Evolutionary conservation across 30 jellyfish, hydroid and myxozoan species (phyloP).

Genomic region (Pelagia noctiluca): DNA sequence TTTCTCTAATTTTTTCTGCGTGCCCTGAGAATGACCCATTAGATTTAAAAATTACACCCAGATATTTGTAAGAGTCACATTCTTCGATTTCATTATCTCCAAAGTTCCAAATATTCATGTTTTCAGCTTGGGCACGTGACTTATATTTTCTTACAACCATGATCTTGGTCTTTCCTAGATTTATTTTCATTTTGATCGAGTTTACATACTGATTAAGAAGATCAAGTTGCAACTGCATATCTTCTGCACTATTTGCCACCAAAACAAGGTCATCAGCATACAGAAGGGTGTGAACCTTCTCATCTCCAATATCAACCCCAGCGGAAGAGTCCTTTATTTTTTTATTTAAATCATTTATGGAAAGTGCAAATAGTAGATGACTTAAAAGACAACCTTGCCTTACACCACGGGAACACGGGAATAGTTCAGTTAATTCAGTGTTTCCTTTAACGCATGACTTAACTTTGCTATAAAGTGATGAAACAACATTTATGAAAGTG

Average conservation of each 20-base stretch:
- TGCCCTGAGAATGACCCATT: no score
- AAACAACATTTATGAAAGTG: not conserved
- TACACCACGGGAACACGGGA: slow-evolving; percentile 32
- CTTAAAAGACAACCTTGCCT: slow-evolving; percentile 44
- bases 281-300: not conserved
- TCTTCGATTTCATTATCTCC: no score
- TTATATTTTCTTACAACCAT: no score
- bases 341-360: slow-evolving; percentile 26
- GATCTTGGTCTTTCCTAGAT: no score
- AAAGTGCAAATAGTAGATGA: slow-evolving; percentile 35
- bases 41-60: no score
- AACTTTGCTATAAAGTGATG: slow-evolving; percentile 27
- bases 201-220: no score
- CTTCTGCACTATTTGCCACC: not conserved
- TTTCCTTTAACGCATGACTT: slow-evolving; percentile 22
- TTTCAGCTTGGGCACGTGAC: no score
- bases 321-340: not conserved
- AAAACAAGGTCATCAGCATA: slow-evolving; percentile 33
- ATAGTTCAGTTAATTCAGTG: not conserved
- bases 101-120: no score
- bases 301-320: slow-evolving; percentile 7
- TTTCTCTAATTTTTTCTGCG: no score
- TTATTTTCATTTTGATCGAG: no score
- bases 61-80: no score
- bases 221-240: slow-evolving; percentile 12